phyloP scores from a whole-genome alignment of 2,888 invertebrate species.

The Amiota minor region DNA sequence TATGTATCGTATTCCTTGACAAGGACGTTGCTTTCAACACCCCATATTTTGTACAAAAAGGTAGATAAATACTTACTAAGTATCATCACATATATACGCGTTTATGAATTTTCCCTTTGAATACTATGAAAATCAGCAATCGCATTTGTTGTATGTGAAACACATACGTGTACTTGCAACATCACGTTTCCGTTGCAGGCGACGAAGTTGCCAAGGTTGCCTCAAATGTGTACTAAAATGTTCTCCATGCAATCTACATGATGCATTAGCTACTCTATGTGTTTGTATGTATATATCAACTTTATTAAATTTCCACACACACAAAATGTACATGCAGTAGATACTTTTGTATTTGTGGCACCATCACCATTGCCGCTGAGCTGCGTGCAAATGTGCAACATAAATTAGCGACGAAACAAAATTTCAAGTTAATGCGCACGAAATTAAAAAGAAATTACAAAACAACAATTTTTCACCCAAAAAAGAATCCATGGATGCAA shows the following conservation, averaged over 20 bases:
- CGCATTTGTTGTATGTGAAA: too few species aligned
- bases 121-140: too few species aligned
- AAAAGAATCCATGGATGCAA: background rate
- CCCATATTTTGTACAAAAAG: too few species aligned
- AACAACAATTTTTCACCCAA: constrained; percentile 2
- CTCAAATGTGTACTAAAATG: too few species aligned
- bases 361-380: background rate
- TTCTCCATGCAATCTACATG: background rate
- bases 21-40: too few species aligned
- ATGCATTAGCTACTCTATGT: background rate
- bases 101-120: too few species aligned
- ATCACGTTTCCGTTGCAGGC: background rate
- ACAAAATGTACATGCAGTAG: background rate
- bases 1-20: too few species aligned
- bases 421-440: constrained; percentile 49
- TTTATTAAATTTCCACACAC: constrained; percentile 22
- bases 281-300: background rate
- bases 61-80: too few species aligned
- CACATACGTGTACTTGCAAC: background rate
- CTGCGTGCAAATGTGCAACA: constrained; percentile 32
- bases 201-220: too few species aligned
- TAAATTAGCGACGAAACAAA: constrained; percentile 49
- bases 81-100: too few species aligned
- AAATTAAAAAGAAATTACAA: constrained; percentile 32
- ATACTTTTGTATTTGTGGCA: background rate